Evolutionary conservation across 30 jellyfish, hydroid and myxozoan genomes (phyloP), one percentile per base, ranked within the genome.

Genomic region (Phacellophora camtschatica): DNA sequence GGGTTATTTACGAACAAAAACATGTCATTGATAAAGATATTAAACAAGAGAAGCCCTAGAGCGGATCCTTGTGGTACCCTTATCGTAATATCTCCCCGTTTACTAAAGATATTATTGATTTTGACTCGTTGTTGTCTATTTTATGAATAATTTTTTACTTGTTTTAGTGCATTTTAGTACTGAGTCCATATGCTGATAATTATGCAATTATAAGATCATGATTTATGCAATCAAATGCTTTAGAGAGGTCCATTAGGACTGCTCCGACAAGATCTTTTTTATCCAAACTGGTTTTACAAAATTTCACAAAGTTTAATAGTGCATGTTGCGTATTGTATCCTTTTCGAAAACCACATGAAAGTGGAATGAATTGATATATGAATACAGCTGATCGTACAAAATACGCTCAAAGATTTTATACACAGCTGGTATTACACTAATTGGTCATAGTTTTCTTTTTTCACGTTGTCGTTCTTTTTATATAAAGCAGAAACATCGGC

Each of bases 11-110:
- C 51, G 34, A 74, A 74, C 68, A n/a, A n/a, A n/a, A n/a, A n/a
- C n/a, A n/a, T n/a, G n/a, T n/a, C n/a, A n/a, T n/a, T n/a, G n/a
- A n/a, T n/a, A n/a, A n/a, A n/a, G n/a, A n/a, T n/a, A n/a, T n/a
- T n/a, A n/a, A n/a, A n/a, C n/a, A n/a, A n/a, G n/a, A n/a, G n/a
- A n/a, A n/a, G n/a, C n/a, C n/a, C n/a, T n/a, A n/a, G n/a, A n/a
- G n/a, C n/a, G n/a, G 71, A 70, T 46, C 71, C 84, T 70, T 70
- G 84, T 33, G 29, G 84, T 27, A 70, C 84, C 22, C 84, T 71
- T 20, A 49, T 35, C 49, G 36, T 70, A 19, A 70, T 46, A 20
- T 70, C 37, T 2, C 22, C 22, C 84, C 71, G 49, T 3, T 7
- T 22, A 70, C 71, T 70, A 70, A 11, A 70, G 25, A 55, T 13